Evolutionary conservation across 2,888 invertebrate species (phyloP).

Genomic region (Schizaphis graminum): DNA sequence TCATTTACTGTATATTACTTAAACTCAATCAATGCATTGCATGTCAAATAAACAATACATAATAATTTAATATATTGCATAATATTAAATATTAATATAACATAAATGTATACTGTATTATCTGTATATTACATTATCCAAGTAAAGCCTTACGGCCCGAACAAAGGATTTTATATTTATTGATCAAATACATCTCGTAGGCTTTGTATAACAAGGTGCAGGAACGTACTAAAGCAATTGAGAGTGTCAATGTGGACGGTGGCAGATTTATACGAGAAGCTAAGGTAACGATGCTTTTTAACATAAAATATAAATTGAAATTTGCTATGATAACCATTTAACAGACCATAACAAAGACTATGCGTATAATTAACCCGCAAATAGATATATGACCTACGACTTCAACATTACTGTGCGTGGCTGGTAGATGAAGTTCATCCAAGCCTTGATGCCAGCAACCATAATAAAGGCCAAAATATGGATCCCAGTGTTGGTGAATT

Average conservation of each 20-base stretch:
- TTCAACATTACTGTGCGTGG: slow-evolving; percentile 86
- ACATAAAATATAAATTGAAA: slow-evolving; percentile 61
- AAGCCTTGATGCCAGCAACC: slow-evolving; percentile 77
- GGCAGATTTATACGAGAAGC: slow-evolving; percentile 97
- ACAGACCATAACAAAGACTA: slow-evolving; percentile 66
- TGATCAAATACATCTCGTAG: slow-evolving; percentile 74
- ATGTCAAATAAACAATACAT: slow-evolving; percentile 42
- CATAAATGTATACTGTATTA: slow-evolving; percentile 24
- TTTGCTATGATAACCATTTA: slow-evolving; percentile 63
- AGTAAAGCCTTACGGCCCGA: not conserved
- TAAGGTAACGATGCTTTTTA: slow-evolving; percentile 81
- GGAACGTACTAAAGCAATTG: slow-evolving; percentile 94
- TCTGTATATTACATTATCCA: slow-evolving; percentile 11
- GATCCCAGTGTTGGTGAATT: slow-evolving; percentile 76
- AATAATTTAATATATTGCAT: slow-evolving; percentile 45
- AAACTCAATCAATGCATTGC: slow-evolving; percentile 40
- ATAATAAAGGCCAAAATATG: slow-evolving; percentile 70
- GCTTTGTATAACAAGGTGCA: slow-evolving; percentile 92
- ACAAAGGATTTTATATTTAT: slow-evolving; percentile 35
- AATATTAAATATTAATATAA: slow-evolving; percentile 40
- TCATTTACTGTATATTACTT: slow-evolving; percentile 40
- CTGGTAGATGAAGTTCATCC: slow-evolving; percentile 87
- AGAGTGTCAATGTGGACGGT: slow-evolving; percentile 94
- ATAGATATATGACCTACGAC: slow-evolving; percentile 89
- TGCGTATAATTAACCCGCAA: slow-evolving; percentile 66